These are phyloP conservation scores for Rhagium mordax DNA, from an alignment of 2,888 invertebrate species.

Conservation along the genomic window DNA sequence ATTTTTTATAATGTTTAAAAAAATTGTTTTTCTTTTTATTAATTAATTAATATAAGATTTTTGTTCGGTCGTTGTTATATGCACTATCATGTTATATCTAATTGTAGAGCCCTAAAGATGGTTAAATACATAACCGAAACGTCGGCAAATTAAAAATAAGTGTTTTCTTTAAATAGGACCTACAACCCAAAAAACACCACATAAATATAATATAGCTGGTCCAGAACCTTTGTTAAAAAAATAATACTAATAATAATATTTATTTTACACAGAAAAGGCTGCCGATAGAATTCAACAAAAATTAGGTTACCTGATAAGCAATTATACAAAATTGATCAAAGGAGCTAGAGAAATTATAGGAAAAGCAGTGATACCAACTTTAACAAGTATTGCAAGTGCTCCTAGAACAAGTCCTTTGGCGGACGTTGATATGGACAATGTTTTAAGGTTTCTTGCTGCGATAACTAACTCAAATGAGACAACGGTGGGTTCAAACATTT, in stretches of 20 bases:
- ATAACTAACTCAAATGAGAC: slow-evolving; percentile 40
- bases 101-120: too few relatives aligned
- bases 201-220: too few relatives aligned
- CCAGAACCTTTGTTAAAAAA: too few relatives aligned
- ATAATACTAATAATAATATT: not conserved
- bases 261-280: slow-evolving; percentile 36
- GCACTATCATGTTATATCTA: too few relatives aligned
- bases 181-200: too few relatives aligned
- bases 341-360: slow-evolving; percentile 47
- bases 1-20: too few relatives aligned
- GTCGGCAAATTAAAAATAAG: too few relatives aligned
- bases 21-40: too few relatives aligned
- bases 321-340: slow-evolving; percentile 36
- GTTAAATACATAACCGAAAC: too few relatives aligned
- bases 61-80: too few relatives aligned
- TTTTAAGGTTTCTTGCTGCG: slow-evolving; percentile 46
- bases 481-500: slow-evolving; percentile 35
- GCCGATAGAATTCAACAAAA: slow-evolving; percentile 48
- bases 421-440: slow-evolving; percentile 52
- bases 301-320: slow-evolving; percentile 44
- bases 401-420: slow-evolving; percentile 48
- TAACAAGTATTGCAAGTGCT: slow-evolving; percentile 47
- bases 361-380: slow-evolving; percentile 48
- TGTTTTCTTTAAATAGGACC: too few relatives aligned
- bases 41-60: too few relatives aligned